These are phyloP conservation scores for Rhadina sibilatrix DNA, from an alignment of 2,113 vertebrate genomes.

Conservation along the genomic window DNA sequence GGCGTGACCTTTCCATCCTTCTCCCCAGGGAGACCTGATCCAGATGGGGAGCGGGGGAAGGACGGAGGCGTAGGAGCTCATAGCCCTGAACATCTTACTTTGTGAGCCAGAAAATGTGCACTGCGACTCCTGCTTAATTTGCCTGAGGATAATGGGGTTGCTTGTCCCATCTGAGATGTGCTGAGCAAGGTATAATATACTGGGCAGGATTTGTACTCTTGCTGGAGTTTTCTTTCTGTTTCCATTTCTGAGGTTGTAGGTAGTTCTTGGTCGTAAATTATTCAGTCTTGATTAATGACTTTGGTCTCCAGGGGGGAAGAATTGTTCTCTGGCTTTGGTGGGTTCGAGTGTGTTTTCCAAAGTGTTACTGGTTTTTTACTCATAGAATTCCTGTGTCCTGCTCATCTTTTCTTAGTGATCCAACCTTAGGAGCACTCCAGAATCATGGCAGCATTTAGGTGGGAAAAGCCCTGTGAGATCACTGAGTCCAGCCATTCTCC, in stretches of 20 bases:
- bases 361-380: background rate
- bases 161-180: background rate
- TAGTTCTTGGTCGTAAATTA: background rate
- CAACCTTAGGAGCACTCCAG: background rate
- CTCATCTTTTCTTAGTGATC: background rate
- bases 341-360: background rate
- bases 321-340: background rate
- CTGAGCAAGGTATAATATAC: background rate
- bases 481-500: background rate
- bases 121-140: background rate
- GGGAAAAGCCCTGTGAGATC: background rate
- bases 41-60: background rate
- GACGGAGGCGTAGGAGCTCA: background rate
- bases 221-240: background rate
- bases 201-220: background rate
- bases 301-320: background rate
- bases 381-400: background rate
- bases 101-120: background rate
- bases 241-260: background rate
- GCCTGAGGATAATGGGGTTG: background rate
- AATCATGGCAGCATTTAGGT: background rate
- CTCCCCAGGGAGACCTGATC: background rate
- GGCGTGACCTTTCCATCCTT: constrained; percentile 1
- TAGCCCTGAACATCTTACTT: background rate
- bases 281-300: background rate